Evolutionary conservation across 2,797 vertebrate genomes (phyloP), one percentile per base, ranked within the genome.

Genomic region (Sorex maritimensis): DNA sequence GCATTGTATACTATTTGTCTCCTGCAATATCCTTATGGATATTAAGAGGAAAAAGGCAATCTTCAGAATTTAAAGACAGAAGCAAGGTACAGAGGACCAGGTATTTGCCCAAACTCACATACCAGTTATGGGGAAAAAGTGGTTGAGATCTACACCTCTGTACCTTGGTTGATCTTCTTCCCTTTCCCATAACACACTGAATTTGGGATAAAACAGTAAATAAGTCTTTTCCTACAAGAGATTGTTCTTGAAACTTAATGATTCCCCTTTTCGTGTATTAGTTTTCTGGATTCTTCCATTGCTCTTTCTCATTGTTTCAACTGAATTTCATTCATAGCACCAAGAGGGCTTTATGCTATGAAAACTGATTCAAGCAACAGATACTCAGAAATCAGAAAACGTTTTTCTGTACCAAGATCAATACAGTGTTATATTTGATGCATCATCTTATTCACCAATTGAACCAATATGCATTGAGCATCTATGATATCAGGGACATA

Each of bases 381-480:
- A 68, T 58, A 67, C 15, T 14, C 44, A 28, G 14, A 90, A 83
- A 63, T 67, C 24, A 14, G 69, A 93, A 92, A 81, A 65, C 78
- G 84, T 28, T 81, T 80, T 90, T 74, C 61, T 52, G 79, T 89
- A 49, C 2, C 49, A 26, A 88, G 63, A 49, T 61, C 63, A 86
- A 52, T 55, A 85, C n/a, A 77, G 92, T 23, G 41, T 30, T 81
- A 69, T 19, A 19, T 61, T 91, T 85, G 2, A 46, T 93, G 30
- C 24, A 83, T 46, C 34, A 68, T 19, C 23, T 69, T 90, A 82
- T 90, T 87, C 44, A 80, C 88, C 71, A 93, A 68, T n/a, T 81
- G 26, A 94, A 34, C 15, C 90, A 80, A 23, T 71, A 85, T 58
- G 26, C 84, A 89, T 68, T 81, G 65, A 92, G 65, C 38, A 74